These are phyloP conservation scores for Poecilia velifera DNA, from an alignment of 2,797 vertebrate species.

Conservation along the genomic window DNA sequence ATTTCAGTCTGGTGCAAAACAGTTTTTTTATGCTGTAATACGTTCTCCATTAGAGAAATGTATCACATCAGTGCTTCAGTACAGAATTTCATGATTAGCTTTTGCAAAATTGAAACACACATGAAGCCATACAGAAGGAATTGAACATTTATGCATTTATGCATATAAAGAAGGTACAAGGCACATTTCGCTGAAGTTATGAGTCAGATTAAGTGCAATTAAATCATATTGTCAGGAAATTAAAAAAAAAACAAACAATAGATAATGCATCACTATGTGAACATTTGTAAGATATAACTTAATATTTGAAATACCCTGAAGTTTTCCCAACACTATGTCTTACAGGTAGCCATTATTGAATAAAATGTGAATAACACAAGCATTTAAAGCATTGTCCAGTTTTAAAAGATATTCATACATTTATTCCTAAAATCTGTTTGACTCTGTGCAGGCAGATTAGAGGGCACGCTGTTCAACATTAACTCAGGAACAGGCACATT, in stretches of 20 bases:
- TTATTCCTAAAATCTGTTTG: background rate
- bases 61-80: background rate
- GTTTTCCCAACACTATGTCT: background rate
- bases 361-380: no score
- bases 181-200: background rate
- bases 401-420: slow-evolving; percentile 1
- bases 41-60: background rate
- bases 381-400: background rate
- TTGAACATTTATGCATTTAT: background rate
- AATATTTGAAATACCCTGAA: background rate
- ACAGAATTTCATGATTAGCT: background rate
- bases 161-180: background rate
- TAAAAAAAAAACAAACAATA: background rate
- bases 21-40: background rate
- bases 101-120: background rate
- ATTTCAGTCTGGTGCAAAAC: background rate
- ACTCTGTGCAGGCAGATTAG: background rate
- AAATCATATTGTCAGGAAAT: background rate
- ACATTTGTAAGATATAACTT: background rate
- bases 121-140: background rate
- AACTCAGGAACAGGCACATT: background rate
- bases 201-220: background rate
- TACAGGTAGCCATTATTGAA: background rate
- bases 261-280: background rate
- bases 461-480: background rate